Conservation (phyloP, 2,113 vertebrate species). For the Promerops cafer region DNA sequence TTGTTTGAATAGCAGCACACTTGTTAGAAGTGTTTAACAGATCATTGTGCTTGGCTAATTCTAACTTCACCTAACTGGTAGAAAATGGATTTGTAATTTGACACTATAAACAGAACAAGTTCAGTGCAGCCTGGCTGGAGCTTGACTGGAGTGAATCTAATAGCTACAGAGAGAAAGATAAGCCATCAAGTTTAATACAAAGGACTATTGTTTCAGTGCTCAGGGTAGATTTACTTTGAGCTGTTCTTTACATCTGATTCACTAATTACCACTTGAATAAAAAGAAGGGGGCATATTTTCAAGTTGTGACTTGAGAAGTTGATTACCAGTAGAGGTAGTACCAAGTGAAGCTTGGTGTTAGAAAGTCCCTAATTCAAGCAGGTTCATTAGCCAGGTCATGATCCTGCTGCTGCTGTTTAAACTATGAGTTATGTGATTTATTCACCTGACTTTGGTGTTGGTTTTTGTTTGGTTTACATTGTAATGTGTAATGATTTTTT, state of each 20-base stretch:
- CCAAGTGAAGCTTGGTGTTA: neutral
- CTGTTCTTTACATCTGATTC: neutral
- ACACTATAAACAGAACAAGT: neutral
- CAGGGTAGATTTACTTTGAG: neutral
- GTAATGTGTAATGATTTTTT: neutral
- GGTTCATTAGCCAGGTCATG: neutral
- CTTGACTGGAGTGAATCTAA: neutral
- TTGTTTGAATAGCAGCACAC: neutral
- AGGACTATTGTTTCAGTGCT: neutral
- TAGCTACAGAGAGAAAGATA: neutral
- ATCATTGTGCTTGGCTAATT: neutral
- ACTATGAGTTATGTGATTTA: neutral
- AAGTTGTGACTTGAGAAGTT: neutral
- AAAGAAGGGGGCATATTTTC: neutral
- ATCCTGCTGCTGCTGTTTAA: neutral
- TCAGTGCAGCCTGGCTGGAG: neutral
- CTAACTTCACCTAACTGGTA: neutral
- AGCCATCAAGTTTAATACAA: neutral
- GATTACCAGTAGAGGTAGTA: neutral
- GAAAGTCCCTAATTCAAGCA: neutral
- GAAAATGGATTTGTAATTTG: neutral
- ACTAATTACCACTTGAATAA: neutral
- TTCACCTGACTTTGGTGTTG: neutral
- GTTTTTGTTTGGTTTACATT: neutral
- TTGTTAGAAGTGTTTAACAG: neutral